Evolutionary conservation across 2,888 invertebrate genomes (phyloP), one percentile per base, ranked within the genome.

Genomic region (Xestia sexstrigata): DNA sequence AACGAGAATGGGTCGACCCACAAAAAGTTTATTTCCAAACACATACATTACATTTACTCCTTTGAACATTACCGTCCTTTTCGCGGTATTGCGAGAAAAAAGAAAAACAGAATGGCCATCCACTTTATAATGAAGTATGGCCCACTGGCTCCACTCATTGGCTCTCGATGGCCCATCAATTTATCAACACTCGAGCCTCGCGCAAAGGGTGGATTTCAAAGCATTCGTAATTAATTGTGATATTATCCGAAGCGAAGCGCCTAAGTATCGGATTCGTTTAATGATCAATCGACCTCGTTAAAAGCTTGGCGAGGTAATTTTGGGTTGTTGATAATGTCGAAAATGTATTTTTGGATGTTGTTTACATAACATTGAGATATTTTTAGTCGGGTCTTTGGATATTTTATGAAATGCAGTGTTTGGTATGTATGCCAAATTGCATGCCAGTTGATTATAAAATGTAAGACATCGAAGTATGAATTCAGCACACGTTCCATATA

Each of bases 111-210:
- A 78, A 72, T 49, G 26, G 52, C 77, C 65, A 39, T 75, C 84
- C 75, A 83, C 87, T 81, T 76, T 35, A 23, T 52, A 65, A 66
- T 76, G 52, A 80, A 83, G 84, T 69, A 70, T 55, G 23, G n/a
- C 20, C 55, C 55, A 35, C 17, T 65, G 42, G 0, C 23, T 63
- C 45, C 74, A 70, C 87, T 87, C 65, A 77, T 79, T 87, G 72
- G 17, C 69, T 55, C 71, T 81, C 70, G 55, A 82, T 87, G 7
- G 77, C 70, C 74, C 79, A 77, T 84, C 78, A 78, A 83, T 78
- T 87, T 75, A 83, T 84, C 83, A 86, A 81, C 88, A 79, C 88
- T 86, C 71, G 49, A 81, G 65, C 26, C 73, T 60, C 30, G 45
- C 65, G 47, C 26, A 60, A 84, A 78, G 76, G 74, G 77, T 67